These are phyloP conservation scores for Cotesia chilonis DNA, from an alignment of 1,140 invertebrate species.

Conservation along the genomic window DNA sequence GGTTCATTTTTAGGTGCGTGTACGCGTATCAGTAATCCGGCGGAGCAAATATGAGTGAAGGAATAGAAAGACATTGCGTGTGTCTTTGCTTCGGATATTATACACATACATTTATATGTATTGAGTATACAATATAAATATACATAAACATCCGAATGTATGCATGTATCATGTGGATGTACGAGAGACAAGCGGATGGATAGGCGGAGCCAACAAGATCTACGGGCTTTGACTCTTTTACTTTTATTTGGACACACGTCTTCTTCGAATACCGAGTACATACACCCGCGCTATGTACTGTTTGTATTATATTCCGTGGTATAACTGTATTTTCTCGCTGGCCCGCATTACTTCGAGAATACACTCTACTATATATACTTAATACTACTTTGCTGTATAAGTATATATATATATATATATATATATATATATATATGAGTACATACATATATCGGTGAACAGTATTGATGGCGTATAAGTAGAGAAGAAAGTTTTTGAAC, in stretches of 20 bases:
- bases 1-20: too few species aligned
- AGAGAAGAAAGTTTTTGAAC: slow-evolving; percentile 18
- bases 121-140: slow-evolving; percentile 5
- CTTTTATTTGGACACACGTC: slow-evolving; percentile 6
- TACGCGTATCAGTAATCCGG: not conserved
- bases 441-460: too few species aligned
- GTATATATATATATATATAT: too few species aligned
- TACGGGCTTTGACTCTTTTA: slow-evolving; percentile 32
- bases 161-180: not conserved
- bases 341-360: slow-evolving; percentile 4
- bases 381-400: too few species aligned
- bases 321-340: slow-evolving; percentile 32
- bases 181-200: slow-evolving; percentile 31
- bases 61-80: too few species aligned
- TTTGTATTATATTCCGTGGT: slow-evolving; percentile 28
- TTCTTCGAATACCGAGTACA: slow-evolving; percentile 28
- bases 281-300: slow-evolving; percentile 31
- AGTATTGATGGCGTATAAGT: not conserved
- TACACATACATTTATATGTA: not conserved
- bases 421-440: too few species aligned
- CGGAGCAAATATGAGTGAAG: too few species aligned
- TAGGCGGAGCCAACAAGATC: slow-evolving; percentile 33
- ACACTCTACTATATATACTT: too few species aligned
- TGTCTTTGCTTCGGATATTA: too few species aligned
- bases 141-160: too few species aligned